Evolutionary conservation across 1,140 invertebrate genomes (phyloP), one percentile per base, ranked within the genome.

Genomic region (Lepidostoma basale): DNA sequence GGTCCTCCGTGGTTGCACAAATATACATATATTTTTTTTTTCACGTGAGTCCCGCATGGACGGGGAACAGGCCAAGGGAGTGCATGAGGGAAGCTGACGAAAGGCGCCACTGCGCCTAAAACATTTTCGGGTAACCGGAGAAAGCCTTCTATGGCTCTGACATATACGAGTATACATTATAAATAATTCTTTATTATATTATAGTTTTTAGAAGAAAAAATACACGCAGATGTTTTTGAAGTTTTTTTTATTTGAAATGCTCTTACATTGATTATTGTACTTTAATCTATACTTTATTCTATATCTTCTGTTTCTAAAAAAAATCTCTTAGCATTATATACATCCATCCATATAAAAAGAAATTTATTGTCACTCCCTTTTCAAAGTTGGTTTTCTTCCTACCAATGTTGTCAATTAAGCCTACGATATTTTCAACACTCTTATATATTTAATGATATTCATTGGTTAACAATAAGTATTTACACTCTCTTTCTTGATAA

Each of bases 311-410:
- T 36, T 9, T 16, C 52, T 56, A 47, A 33, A 56, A 56, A 36
- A 20, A n/a, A n/a, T n/a, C n/a, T 36, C 28, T 56, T 39, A 56
- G 3, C 52, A 10, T 56, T 71, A 71, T 71, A 12, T 67, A 67
- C 69, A 71, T 58, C 52, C 69, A 64, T 59, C 66, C 60, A 30
- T 66, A 67, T 67, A 59, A 67, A 71, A 71, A 58, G 40, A 71
- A 67, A 56, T 70, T 71, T 71, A 71, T 71, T 71, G 69, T 71
- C 69, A 67, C 65, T 71, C 65, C 52, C 40, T 54, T 47, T 33
- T 49, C 49, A 44, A 59, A 18, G 63, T 64, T 56, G 63, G 52
- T 65, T 54, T 33, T 12, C 47, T 33, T 64, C 25, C 44, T 64
- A 26, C 33, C 47, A 25, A 66, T 26, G 22, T 40, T 23, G 42